Percentiles rank a stretch among this genome's conserved stretches.
phyloP scores from a whole-genome alignment of 1,140 invertebrate species.

The Drosophila tani region DNA sequence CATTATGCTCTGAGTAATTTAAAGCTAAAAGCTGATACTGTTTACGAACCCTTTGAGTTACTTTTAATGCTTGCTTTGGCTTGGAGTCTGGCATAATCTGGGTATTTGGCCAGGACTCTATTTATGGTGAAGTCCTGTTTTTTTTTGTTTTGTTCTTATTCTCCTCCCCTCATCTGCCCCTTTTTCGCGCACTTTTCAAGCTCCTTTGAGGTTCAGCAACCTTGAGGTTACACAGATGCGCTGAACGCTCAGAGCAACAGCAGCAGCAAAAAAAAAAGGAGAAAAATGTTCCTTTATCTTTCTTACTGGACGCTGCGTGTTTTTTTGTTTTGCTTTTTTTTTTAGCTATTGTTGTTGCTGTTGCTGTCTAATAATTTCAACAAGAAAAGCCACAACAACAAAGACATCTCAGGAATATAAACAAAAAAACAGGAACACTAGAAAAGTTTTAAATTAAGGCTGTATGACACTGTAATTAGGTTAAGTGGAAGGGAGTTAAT shows the following conservation, averaged over 20 bases:
- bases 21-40: not conserved
- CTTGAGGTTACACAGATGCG: conserved; percentile 60
- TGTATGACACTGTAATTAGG: conserved; percentile 8
- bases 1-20: not conserved
- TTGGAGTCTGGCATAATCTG: conserved; percentile 19
- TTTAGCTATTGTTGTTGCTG: conserved; percentile 31
- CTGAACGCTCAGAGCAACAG: conserved; percentile 21
- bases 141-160: not conserved
- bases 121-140: conserved; percentile 59
- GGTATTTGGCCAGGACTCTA: conserved; percentile 57
- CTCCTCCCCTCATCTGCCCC: not conserved
- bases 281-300: conserved; percentile 44
- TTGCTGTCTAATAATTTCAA: conserved; percentile 54
- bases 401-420: conserved; percentile 30
- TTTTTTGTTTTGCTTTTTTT: conserved; percentile 11
- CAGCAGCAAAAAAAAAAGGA: conserved; percentile 4
- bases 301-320: conserved; percentile 60
- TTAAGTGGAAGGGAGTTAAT: not conserved
- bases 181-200: conserved; percentile 5
- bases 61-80: not conserved
- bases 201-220: conserved; percentile 66
- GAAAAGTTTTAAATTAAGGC: conserved; percentile 33
- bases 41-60: not conserved
- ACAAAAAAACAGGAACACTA: conserved; percentile 6
- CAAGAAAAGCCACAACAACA: conserved; percentile 40